These are phyloP conservation scores for Xylocopa sonorina DNA, from an alignment of 1,140 invertebrate species.

Conservation along the genomic window DNA sequence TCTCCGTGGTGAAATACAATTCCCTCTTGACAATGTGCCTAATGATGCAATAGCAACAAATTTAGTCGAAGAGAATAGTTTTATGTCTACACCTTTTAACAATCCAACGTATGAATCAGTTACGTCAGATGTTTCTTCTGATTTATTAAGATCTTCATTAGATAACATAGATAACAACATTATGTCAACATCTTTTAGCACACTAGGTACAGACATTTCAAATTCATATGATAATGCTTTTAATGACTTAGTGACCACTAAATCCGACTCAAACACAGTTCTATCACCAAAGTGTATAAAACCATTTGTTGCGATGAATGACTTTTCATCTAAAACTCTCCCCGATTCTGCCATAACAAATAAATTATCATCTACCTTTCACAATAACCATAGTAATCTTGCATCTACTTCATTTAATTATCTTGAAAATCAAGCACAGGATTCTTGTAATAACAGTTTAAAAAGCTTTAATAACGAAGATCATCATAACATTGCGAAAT, in stretches of 20 bases:
- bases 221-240: conserved; percentile 51
- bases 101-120: conserved; percentile 60
- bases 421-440: conserved; percentile 57
- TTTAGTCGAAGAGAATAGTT: conserved; percentile 57
- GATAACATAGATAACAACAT: conserved; percentile 68
- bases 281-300: conserved; percentile 36
- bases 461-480: conserved; percentile 42
- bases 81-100: conserved; percentile 66
- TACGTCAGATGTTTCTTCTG: conserved; percentile 55
- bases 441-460: conserved; percentile 24
- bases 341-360: conserved; percentile 18
- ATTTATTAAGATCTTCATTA: conserved; percentile 54
- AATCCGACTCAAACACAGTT: conserved; percentile 38
- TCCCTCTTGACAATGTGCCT: conserved; percentile 34
- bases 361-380: conserved; percentile 53
- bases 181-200: conserved; percentile 76
- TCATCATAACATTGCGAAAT: conserved; percentile 29
- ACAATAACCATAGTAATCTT: conserved; percentile 72
- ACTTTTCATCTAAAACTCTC: conserved; percentile 33
- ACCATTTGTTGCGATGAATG: conserved; percentile 34
- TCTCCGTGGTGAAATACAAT: conserved; percentile 50
- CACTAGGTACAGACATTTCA: conserved; percentile 52
- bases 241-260: conserved; percentile 22
- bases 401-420: conserved; percentile 78
- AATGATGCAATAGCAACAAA: conserved; percentile 11